phyloP scores from a whole-genome alignment of 2,888 invertebrate species.

The Fabriciana adippe region DNA sequence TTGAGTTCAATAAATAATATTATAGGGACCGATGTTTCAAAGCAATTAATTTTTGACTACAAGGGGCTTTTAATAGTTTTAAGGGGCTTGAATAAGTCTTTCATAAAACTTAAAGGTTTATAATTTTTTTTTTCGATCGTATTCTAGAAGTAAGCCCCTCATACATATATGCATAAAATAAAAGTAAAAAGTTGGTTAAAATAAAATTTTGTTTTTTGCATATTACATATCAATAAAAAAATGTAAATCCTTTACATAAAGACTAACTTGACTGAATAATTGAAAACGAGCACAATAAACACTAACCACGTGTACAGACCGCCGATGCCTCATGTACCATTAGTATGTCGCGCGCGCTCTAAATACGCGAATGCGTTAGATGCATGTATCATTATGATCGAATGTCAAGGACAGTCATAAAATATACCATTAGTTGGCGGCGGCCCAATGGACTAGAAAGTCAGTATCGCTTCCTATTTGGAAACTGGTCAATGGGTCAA shows the following conservation, averaged over 20 bases:
- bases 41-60: too few species aligned
- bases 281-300: neutral
- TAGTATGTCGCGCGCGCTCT: constrained; percentile 51
- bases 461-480: constrained; percentile 1
- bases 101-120: too few species aligned
- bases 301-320: neutral
- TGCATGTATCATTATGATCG: constrained; percentile 9
- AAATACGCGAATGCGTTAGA: constrained; percentile 45
- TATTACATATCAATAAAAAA: too few species aligned
- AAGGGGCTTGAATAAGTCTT: too few species aligned
- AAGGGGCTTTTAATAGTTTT: too few species aligned
- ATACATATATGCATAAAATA: too few species aligned
- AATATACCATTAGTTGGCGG: constrained; percentile 46
- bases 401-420: constrained; percentile 45
- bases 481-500: neutral
- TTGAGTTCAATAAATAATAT: neutral
- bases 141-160: too few species aligned
- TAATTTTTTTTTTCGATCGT: too few species aligned
- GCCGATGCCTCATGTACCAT: neutral
- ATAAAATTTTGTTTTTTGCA: too few species aligned
- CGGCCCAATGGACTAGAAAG: constrained; percentile 31
- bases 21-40: too few species aligned
- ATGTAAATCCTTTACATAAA: too few species aligned
- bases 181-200: too few species aligned
- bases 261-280: neutral